A percentile compares a stretch with the other conserved stretches of the same genome.
Conservation (phyloP, 2,888 invertebrate genomes). For the Pyrochroa serraticornis region DNA sequence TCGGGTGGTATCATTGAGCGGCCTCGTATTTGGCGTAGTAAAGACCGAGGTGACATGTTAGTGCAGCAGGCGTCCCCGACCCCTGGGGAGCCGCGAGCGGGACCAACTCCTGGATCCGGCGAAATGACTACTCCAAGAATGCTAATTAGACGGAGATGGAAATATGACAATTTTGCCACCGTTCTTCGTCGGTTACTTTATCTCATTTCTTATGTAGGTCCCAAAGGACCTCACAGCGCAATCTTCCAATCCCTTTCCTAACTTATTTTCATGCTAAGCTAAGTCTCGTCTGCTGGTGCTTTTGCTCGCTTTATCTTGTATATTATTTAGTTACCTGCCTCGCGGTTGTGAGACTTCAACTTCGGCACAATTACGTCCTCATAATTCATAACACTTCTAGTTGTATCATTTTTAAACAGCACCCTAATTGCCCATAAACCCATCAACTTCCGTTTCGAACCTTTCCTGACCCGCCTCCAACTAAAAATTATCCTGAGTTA, state of each 20-base stretch:
- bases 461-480: too few relatives aligned
- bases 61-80: constrained; percentile 35
- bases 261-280: constrained; percentile 49
- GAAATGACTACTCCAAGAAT: constrained; percentile 47
- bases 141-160: constrained; percentile 54
- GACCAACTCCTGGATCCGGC: constrained; percentile 41
- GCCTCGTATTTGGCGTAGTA: constrained; percentile 34
- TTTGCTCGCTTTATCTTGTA: constrained; percentile 46
- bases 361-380: constrained; percentile 20
- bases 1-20: constrained; percentile 31
- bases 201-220: constrained; percentile 52
- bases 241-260: constrained; percentile 51
- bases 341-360: constrained; percentile 38
- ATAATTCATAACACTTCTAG: too few relatives aligned
- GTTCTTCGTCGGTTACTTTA: constrained; percentile 51
- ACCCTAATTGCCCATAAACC: too few relatives aligned
- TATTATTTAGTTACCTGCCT: constrained; percentile 49
- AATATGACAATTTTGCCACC: constrained; percentile 52
- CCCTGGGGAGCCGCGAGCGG: constrained; percentile 34
- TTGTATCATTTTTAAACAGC: too few relatives aligned
- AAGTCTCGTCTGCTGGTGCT: constrained; percentile 44
- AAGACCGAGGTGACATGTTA: constrained; percentile 40
- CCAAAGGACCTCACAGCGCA: constrained; percentile 47
- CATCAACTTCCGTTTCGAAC: too few relatives aligned
- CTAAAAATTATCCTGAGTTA: too few relatives aligned